Evolutionary conservation across 2,113 vertebrate species (phyloP), one percentile per base, ranked within the genome.

Genomic region (Zapornia atra): DNA sequence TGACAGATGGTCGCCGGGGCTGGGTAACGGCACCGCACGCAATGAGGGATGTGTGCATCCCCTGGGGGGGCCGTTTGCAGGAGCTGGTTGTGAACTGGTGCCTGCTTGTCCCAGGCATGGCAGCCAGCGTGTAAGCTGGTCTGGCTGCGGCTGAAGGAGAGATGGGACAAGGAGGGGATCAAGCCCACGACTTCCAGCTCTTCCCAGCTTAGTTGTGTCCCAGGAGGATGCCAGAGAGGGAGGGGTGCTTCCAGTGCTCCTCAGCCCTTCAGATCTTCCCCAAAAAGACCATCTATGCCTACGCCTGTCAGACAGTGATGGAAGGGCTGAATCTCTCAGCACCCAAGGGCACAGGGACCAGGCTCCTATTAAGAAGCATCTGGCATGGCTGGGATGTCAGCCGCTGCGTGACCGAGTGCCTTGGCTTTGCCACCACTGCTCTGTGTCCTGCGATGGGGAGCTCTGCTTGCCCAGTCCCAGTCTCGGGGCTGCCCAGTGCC

Each of bases 41-140:
- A 24, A 15, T 5, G 56, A 82, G 42, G 69, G 71, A 68, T 0
- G 13, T 0, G 25, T 10, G 15, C 7, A 4, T 65, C 59, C 66
- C 70, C 88, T 1, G 0, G n/a, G 82, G 82, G 77, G 71, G 38
- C 9, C 4, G 31, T 19, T 81, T 24, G 20, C 57, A 22, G 60
- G n/a, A 59, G 70, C n/a, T 31, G 81, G 51, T 69, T 66, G 64
- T 40, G 65, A 92, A 75, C 20, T 10, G 31, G 38, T 8, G n/a
- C 83, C 83, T 46, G 82, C 36, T 82, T 1, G 0, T 82, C 38
- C 72, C 2, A 2, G 36, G 76, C 56, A 54, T 1, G 9, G 71
- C 84, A 53, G 80, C 48, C 25, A 33, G 50, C 0, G 1, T 28
- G 48, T 0, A 8, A 76, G 63, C 36, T 0, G 0, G 40, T 51